phyloP scores from a whole-genome alignment of 1,140 invertebrate genomes.

The Drosophila tsacasi region DNA sequence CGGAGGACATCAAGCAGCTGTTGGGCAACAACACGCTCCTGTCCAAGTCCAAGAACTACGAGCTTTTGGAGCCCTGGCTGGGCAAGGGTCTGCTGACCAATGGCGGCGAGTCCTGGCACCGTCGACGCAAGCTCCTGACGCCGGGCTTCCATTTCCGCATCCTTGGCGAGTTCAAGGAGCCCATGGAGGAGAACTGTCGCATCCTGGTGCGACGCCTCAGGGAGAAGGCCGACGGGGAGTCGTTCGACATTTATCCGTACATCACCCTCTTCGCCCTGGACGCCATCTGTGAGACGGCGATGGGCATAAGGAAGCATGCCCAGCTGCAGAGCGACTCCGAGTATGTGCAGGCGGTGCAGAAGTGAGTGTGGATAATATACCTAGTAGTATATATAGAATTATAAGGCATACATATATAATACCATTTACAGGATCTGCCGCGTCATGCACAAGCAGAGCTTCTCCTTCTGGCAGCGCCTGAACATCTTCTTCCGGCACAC shows the following conservation, averaged over 20 bases:
- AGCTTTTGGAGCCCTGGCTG: conserved; percentile 89
- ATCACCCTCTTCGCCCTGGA: conserved; percentile 91
- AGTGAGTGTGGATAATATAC: conserved; percentile 55
- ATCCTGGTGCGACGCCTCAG: conserved; percentile 75
- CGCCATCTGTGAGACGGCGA: conserved; percentile 93
- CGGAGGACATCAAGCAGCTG: conserved; percentile 85
- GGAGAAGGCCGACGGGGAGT: conserved; percentile 67
- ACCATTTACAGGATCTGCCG: conserved; percentile 78
- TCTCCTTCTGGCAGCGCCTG: conserved; percentile 87
- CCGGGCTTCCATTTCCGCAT: conserved; percentile 97
- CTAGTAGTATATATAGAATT: too few relatives aligned
- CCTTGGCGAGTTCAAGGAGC: conserved; percentile 90
- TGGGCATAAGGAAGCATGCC: conserved; percentile 90
- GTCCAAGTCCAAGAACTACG: conserved; percentile 85
- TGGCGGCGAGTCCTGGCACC: conserved; percentile 91
- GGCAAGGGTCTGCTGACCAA: conserved; percentile 89
- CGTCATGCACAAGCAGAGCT: conserved; percentile 85
- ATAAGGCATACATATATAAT: too few relatives aligned
- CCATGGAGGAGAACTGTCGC: conserved; percentile 86
- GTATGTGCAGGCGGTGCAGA: conserved; percentile 87
- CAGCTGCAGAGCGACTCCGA: conserved; percentile 87
- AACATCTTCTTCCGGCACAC: conserved; percentile 86
- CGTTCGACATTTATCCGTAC: conserved; percentile 88
- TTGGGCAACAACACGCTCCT: conserved; percentile 87
- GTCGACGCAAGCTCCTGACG: conserved; percentile 93